These are phyloP conservation scores for Mongoloraphidia duomilia DNA, from an alignment of 2,888 invertebrate species.

Conservation along the genomic window DNA sequence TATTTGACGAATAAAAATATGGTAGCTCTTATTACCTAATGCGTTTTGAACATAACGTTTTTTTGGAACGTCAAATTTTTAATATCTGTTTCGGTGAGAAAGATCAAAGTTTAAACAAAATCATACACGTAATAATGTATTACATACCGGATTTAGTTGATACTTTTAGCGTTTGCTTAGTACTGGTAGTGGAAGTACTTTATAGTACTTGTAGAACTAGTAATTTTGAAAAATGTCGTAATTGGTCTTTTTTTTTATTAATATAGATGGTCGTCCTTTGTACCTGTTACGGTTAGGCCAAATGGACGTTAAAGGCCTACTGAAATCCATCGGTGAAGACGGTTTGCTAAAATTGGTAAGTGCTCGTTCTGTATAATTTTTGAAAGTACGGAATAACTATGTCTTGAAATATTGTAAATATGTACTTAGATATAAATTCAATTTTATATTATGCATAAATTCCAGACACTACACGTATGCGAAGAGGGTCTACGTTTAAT, in stretches of 20 bases:
- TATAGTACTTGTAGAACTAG: not conserved
- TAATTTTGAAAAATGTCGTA: slow-evolving; percentile 1
- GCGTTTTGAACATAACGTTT: too few relatives aligned
- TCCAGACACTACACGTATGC: slow-evolving; percentile 59
- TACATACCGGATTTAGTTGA: not conserved
- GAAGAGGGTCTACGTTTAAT: slow-evolving; percentile 81
- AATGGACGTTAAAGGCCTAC: slow-evolving; percentile 91
- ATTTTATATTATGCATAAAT: not conserved
- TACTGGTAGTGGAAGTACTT: not conserved
- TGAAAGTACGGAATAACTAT: not conserved
- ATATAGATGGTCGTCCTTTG: slow-evolving; percentile 70
- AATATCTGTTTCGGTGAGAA: too few relatives aligned
- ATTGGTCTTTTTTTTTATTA: slow-evolving; percentile 9
- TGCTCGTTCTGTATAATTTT: not conserved
- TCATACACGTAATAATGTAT: too few relatives aligned
- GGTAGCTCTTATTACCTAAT: too few relatives aligned
- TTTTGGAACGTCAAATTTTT: too few relatives aligned
- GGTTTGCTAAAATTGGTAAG: slow-evolving; percentile 72
- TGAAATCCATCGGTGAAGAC: slow-evolving; percentile 84
- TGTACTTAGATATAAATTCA: not conserved
- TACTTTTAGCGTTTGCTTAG: not conserved
- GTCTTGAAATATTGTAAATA: not conserved
- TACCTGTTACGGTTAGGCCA: slow-evolving; percentile 81
- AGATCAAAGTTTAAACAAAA: too few relatives aligned
- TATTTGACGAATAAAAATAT: too few relatives aligned